These are phyloP conservation scores for Geococcyx californianus DNA, from an alignment of 2,113 vertebrate species.

Conservation along the genomic window DNA sequence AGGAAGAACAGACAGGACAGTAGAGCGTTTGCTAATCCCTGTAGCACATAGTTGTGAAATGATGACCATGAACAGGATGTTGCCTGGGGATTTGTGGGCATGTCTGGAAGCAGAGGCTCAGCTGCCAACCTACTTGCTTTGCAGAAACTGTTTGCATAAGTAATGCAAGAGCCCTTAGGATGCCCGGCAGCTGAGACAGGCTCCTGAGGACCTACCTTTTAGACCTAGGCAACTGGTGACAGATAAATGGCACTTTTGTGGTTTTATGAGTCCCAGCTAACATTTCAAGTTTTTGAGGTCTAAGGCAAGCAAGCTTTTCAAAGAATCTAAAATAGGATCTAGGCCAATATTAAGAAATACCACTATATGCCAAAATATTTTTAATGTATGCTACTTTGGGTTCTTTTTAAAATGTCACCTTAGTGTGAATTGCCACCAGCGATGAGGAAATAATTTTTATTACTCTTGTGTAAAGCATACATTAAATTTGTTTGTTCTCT, in stretches of 20 bases:
- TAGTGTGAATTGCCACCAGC: background rate
- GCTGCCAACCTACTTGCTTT: background rate
- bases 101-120: background rate
- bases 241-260: slow-evolving; percentile 4
- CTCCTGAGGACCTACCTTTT: background rate
- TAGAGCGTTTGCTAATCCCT: background rate
- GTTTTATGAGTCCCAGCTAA: background rate
- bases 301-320: slow-evolving; percentile 1
- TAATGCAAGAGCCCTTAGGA: background rate
- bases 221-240: background rate
- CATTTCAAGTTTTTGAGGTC: background rate
- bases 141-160: background rate
- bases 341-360: background rate
- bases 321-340: background rate
- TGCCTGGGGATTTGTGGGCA: background rate
- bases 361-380: slow-evolving; percentile 29
- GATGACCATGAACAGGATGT: background rate
- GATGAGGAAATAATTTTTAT: background rate
- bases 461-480: background rate
- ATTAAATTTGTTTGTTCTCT: background rate
- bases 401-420: background rate
- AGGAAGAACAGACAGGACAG: background rate
- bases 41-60: background rate
- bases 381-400: background rate
- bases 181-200: background rate